phyloP scores from a whole-genome alignment of 2,797 vertebrate species.

The Girardinus metallicus region DNA sequence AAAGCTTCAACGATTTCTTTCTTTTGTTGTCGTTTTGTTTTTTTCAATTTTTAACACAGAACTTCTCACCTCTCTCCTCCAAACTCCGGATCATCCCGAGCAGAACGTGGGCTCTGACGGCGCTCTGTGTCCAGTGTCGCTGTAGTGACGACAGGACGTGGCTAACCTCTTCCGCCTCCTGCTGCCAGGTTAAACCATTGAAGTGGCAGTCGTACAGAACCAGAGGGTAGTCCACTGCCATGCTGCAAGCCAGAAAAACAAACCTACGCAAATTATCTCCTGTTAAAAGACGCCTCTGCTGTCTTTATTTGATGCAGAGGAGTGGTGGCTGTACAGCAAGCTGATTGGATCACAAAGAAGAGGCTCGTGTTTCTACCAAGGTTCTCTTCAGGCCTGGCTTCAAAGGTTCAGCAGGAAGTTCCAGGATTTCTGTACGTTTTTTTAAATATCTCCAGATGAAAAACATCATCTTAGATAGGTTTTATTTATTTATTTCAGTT shows the following conservation, averaged over 20 bases:
- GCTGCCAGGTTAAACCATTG: constrained; percentile 85
- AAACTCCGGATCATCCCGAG: constrained; percentile 87
- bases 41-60: not conserved
- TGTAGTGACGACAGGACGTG: constrained; percentile 80
- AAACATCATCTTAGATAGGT: not conserved
- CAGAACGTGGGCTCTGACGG: constrained; percentile 86
- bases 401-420: not conserved
- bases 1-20: not conserved
- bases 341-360: not conserved
- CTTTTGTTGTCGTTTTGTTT: not conserved
- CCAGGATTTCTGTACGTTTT: not conserved
- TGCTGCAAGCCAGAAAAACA: constrained; percentile 74
- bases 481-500: not conserved
- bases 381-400: not conserved
- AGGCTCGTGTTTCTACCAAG: not conserved
- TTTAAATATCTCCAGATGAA: not conserved
- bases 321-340: not conserved
- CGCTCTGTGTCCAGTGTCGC: constrained; percentile 89
- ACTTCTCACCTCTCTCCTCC: constrained; percentile 63
- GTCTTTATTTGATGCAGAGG: not conserved
- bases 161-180: constrained; percentile 82
- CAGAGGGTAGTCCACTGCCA: constrained; percentile 95
- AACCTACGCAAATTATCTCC: not conserved
- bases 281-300: not conserved
- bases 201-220: constrained; percentile 92